Percentiles rank a stretch among this genome's conserved stretches.
Evolutionary conservation across 2,888 invertebrate species (phyloP).

Genomic region (Hemaris fuciformis): DNA sequence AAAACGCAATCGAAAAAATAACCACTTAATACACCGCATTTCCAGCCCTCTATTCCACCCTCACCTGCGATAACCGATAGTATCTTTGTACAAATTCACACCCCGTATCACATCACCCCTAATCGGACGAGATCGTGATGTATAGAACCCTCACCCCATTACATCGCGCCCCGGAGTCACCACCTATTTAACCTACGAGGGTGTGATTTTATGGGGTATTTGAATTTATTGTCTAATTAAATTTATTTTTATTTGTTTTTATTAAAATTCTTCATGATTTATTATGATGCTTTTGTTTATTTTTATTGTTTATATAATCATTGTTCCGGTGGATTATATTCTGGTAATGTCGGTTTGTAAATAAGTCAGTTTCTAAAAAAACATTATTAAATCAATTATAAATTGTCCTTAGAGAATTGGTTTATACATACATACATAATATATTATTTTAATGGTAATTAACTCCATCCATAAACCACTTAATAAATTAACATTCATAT

Average conservation of each 20-base stretch:
- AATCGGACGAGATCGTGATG: constrained; percentile 31
- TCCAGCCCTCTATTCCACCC: not conserved
- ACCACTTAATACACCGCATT: constrained; percentile 8
- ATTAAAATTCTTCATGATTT: not conserved
- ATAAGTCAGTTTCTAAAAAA: too few species aligned
- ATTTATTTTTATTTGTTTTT: not conserved
- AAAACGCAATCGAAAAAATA: not conserved
- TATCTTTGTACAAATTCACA: constrained; percentile 22
- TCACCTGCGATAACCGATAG: constrained; percentile 4
- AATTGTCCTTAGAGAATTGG: too few species aligned
- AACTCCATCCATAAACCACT: too few species aligned
- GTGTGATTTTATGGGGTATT: constrained; percentile 20
- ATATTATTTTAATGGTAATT: too few species aligned
- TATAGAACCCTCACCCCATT: constrained; percentile 35
- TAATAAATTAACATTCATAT: too few species aligned
- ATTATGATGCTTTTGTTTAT: not conserved
- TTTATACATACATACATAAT: too few species aligned
- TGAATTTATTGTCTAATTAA: constrained; percentile 28
- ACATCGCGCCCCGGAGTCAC: constrained; percentile 23
- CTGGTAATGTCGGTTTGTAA: too few species aligned
- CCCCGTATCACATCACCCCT: constrained; percentile 30
- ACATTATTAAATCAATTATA: too few species aligned
- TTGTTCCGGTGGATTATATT: too few species aligned
- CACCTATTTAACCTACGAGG: constrained; percentile 35
- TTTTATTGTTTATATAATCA: not conserved